phyloP scores from a whole-genome alignment of 2,797 vertebrate species.

The Octomys mimax region DNA sequence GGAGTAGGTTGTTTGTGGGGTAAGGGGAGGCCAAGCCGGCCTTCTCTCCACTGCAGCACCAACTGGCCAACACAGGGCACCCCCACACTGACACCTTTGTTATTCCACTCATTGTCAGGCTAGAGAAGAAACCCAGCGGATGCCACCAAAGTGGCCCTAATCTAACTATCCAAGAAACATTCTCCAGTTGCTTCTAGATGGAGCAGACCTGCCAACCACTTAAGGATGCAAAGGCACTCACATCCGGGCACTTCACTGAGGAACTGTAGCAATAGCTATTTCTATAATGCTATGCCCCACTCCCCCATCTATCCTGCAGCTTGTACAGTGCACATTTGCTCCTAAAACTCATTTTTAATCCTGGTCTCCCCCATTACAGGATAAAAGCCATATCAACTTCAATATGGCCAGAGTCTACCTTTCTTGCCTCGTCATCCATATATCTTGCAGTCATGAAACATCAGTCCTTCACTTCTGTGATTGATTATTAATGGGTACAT shows the following conservation, averaged over 20 bases:
- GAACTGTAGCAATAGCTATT: not conserved
- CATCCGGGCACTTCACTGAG: not conserved
- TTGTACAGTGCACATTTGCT: not conserved
- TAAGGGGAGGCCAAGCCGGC: not conserved
- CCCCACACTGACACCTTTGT: not conserved
- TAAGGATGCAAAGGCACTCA: not conserved
- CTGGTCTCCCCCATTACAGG: not conserved
- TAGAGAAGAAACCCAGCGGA: not conserved
- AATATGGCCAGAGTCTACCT: not conserved
- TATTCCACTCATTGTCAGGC: not conserved
- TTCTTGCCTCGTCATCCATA: not conserved
- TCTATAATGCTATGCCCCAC: not conserved
- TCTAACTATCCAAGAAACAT: slow-evolving; percentile 11
- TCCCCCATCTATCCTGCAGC: not conserved
- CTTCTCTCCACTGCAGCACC: not conserved
- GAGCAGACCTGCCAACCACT: not conserved
- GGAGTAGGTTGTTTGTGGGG: not conserved
- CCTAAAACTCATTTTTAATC: not conserved
- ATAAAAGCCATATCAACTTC: not conserved
- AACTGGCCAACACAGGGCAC: not conserved
- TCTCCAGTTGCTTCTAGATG: not conserved
- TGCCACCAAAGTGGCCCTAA: not conserved
- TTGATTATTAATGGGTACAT: not conserved
- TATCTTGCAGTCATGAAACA: not conserved
- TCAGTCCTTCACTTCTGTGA: not conserved